Evolutionary conservation across 2,797 vertebrate species (phyloP).

Genomic region (Coilia nasus): DNA sequence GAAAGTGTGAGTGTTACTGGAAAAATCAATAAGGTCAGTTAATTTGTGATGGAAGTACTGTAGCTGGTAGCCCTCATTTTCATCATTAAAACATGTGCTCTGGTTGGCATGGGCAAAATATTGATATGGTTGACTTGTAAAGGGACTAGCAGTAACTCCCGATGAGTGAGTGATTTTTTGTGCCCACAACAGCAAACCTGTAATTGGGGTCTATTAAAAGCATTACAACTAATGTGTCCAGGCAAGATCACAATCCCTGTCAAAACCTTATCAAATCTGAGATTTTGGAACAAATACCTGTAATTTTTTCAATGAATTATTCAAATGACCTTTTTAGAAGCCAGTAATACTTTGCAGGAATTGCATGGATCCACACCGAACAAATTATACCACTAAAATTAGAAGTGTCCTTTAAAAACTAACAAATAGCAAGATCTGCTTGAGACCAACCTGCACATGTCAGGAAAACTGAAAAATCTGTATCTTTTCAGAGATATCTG

Average conservation of each 20-base stretch:
- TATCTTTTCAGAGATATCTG: neutral
- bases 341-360: neutral
- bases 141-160: constrained; percentile 36
- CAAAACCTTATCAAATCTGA: neutral
- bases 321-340: neutral
- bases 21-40: neutral
- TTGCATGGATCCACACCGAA: neutral
- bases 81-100: neutral
- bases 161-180: neutral
- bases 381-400: neutral
- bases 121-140: neutral
- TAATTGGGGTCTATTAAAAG: neutral
- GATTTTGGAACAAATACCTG: neutral
- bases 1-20: neutral
- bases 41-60: neutral
- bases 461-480: neutral
- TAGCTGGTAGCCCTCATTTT: neutral
- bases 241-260: neutral
- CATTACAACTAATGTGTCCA: neutral
- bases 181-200: neutral
- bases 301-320: neutral
- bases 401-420: neutral
- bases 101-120: neutral
- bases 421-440: neutral
- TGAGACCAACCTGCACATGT: neutral